These are phyloP conservation scores for Eupristina koningsbergeri DNA, from an alignment of 1,140 invertebrate genomes.

Conservation along the genomic window DNA sequence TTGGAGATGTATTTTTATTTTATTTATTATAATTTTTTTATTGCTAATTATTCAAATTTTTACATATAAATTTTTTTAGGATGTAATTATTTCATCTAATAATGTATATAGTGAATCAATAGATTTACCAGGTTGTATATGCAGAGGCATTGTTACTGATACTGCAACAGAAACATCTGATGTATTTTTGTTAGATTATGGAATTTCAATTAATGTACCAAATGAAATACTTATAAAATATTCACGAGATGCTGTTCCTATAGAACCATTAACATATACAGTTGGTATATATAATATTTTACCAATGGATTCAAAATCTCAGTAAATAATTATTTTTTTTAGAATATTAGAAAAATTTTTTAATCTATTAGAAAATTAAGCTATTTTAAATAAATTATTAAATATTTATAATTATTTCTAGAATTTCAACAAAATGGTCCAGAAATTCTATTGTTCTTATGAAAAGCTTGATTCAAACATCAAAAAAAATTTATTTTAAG, in stretches of 20 bases:
- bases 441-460: conserved; percentile 54
- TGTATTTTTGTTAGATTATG: conserved; percentile 64
- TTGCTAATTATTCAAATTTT: background rate
- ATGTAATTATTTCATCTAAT: conserved; percentile 36
- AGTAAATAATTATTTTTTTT: conserved; percentile 32
- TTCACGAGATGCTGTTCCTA: conserved; percentile 43
- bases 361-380: background rate
- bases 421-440: conserved; percentile 57
- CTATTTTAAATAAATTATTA: background rate
- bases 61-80: conserved; percentile 9
- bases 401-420: conserved; percentile 40
- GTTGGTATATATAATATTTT: conserved; percentile 62
- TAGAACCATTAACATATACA: conserved; percentile 56
- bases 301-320: conserved; percentile 53
- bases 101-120: background rate
- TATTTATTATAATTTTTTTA: background rate
- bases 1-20: conserved; percentile 60
- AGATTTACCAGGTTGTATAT: conserved; percentile 19
- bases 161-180: background rate
- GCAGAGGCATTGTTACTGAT: conserved; percentile 43
- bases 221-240: conserved; percentile 55
- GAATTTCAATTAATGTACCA: conserved; percentile 52
- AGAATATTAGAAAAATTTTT: background rate
- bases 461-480: conserved; percentile 55
- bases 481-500: conserved; percentile 59